Conservation (phyloP, 2,888 invertebrate genomes). For the Lutraria lutraria region DNA sequence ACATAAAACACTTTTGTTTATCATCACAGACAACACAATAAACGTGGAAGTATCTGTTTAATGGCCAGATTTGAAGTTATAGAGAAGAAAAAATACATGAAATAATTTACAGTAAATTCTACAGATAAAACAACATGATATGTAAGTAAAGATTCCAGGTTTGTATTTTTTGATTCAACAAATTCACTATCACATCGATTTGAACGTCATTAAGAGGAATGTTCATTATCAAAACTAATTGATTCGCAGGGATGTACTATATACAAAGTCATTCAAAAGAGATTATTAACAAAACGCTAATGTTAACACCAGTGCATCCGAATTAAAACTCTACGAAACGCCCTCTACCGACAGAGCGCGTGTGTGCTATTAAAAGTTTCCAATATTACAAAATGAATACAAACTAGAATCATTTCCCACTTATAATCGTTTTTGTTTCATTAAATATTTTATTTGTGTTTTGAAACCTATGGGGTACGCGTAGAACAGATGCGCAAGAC, state of each 20-base stretch:
- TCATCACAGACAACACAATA: constrained; percentile 32
- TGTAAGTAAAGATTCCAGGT: constrained; percentile 50
- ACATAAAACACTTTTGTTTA: constrained; percentile 49
- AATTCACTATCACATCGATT: constrained; percentile 33
- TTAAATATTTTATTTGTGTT: constrained; percentile 54
- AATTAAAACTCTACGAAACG: constrained; percentile 52
- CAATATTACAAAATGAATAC: constrained; percentile 41
- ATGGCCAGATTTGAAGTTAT: constrained; percentile 51
- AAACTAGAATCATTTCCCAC: constrained; percentile 40
- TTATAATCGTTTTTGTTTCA: constrained; percentile 42
- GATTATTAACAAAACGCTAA: constrained; percentile 47
- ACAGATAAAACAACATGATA: constrained; percentile 51
- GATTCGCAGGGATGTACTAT: constrained; percentile 50
- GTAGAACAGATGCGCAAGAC: constrained; percentile 54
- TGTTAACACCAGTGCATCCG: constrained; percentile 55
- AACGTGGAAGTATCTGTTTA: constrained; percentile 48
- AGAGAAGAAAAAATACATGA: constrained; percentile 35
- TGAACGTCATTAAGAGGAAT: constrained; percentile 57
- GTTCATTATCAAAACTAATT: constrained; percentile 64
- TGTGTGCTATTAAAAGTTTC: constrained; percentile 31
- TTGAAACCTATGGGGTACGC: constrained; percentile 34
- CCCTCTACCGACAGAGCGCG: constrained; percentile 46
- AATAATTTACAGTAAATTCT: constrained; percentile 34
- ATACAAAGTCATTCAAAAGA: constrained; percentile 39
- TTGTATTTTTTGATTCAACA: constrained; percentile 49